Percentiles rank a stretch among this genome's conserved stretches.
phyloP scores from a whole-genome alignment of 2,797 vertebrate species.

The Huso huso region DNA sequence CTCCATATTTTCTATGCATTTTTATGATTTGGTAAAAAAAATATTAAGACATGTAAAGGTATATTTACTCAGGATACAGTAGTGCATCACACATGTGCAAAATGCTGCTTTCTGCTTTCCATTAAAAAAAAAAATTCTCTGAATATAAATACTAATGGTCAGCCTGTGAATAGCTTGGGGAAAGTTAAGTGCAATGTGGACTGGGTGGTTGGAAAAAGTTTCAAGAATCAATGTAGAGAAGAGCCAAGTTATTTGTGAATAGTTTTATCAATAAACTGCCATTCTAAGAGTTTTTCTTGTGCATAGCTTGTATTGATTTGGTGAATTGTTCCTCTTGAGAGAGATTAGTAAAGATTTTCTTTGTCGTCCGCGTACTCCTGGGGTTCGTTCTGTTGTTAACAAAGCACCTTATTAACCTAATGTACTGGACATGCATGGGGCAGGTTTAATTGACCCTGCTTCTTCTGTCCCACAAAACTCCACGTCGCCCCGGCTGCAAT shows the following conservation, averaged over 20 bases:
- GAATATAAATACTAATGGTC: too few relatives aligned
- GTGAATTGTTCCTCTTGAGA: background rate
- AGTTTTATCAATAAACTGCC: background rate
- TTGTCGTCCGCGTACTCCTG: background rate
- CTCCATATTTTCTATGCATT: too few relatives aligned
- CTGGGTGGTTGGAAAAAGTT: too few relatives aligned
- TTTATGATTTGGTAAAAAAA: too few relatives aligned
- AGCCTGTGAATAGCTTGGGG: too few relatives aligned
- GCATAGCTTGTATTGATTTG: slow-evolving; percentile 2
- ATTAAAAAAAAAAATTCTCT: too few relatives aligned
- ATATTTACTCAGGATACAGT: too few relatives aligned
- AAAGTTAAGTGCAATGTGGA: too few relatives aligned
- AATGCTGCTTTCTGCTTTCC: too few relatives aligned
- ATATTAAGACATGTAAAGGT: too few relatives aligned
- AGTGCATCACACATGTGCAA: too few relatives aligned
- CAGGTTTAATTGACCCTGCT: background rate
- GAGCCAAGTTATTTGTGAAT: background rate
- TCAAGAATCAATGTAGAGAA: too few relatives aligned
- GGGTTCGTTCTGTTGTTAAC: background rate
- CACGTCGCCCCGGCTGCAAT: background rate
- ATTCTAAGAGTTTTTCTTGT: background rate
- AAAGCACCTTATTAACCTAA: background rate
- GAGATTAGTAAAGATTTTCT: slow-evolving; percentile 7
- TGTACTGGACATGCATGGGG: background rate
- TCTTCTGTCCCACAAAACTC: background rate